A percentile compares a stretch with the other conserved stretches of the same genome.
Evolutionary conservation across 2,888 invertebrate species (phyloP).

Genomic region (Entomobrya multifasciata): DNA sequence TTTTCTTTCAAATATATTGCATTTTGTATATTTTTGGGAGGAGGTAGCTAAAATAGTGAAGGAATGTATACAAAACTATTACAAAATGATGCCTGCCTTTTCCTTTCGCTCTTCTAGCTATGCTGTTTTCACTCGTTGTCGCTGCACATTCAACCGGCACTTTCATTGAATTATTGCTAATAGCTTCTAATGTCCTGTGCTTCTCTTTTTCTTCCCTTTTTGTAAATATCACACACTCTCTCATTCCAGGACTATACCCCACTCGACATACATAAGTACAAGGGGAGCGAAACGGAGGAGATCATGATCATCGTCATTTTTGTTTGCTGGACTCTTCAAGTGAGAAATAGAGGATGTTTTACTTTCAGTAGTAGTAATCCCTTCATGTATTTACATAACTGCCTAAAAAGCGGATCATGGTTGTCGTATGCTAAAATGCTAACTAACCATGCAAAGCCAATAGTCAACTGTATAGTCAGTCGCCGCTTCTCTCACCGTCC

Average conservation of each 20-base stretch:
- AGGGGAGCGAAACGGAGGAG: background rate
- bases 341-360: conserved; percentile 55
- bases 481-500: conserved; percentile 7
- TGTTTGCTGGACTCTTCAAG: conserved; percentile 53
- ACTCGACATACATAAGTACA: background rate
- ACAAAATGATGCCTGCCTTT: conserved; percentile 44
- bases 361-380: background rate
- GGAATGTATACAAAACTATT: conserved; percentile 19
- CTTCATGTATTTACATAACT: conserved; percentile 42
- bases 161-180: conserved; percentile 71
- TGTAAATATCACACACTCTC: background rate
- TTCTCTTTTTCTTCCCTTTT: conserved; percentile 31
- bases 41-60: background rate
- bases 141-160: conserved; percentile 60
- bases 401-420: conserved; percentile 54
- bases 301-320: conserved; percentile 56
- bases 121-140: background rate
- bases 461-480: background rate
- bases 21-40: conserved; percentile 1
- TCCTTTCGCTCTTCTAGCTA: background rate
- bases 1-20: conserved; percentile 25
- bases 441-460: conserved; percentile 51
- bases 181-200: conserved; percentile 62
- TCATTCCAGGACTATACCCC: background rate
- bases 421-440: conserved; percentile 19